These are phyloP conservation scores for Poecile atricapillus DNA, from an alignment of 2,113 vertebrate species.

Conservation along the genomic window DNA sequence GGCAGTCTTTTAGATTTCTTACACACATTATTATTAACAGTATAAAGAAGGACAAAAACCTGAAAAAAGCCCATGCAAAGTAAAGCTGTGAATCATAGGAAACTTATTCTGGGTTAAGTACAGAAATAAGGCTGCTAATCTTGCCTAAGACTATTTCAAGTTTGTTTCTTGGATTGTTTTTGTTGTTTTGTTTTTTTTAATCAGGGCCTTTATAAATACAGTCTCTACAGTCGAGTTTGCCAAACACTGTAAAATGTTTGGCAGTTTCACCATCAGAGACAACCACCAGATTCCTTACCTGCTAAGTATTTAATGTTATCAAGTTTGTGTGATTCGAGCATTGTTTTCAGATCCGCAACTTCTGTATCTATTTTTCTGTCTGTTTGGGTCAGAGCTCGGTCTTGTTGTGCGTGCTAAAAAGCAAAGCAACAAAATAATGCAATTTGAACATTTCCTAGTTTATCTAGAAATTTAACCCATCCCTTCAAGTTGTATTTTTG, in stretches of 20 bases:
- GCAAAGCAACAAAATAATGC: background rate
- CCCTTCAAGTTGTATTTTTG: background rate
- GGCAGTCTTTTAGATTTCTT: background rate
- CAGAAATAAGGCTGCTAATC: background rate
- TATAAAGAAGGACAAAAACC: background rate
- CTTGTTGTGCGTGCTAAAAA: constrained; percentile 86
- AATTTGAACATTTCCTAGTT: background rate
- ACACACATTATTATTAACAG: background rate
- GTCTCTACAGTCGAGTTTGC: background rate
- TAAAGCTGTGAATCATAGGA: background rate
- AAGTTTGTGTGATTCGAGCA: constrained; percentile 94
- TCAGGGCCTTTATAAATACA: background rate
- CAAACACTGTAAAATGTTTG: background rate
- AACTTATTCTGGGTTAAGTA: background rate
- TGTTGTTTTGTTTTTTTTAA: background rate
- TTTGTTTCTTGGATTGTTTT: background rate
- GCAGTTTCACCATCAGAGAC: background rate
- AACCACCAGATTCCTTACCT: constrained; percentile 75
- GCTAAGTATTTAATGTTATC: constrained; percentile 97
- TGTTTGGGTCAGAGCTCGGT: constrained; percentile 85
- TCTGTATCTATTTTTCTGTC: constrained; percentile 96
- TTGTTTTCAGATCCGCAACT: constrained; percentile 93
- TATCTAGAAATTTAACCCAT: background rate
- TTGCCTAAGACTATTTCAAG: background rate
- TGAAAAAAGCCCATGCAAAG: background rate